These are phyloP conservation scores for Nephrotoma guestfalica DNA, from an alignment of 2,888 invertebrate species.

Conservation along the genomic window DNA sequence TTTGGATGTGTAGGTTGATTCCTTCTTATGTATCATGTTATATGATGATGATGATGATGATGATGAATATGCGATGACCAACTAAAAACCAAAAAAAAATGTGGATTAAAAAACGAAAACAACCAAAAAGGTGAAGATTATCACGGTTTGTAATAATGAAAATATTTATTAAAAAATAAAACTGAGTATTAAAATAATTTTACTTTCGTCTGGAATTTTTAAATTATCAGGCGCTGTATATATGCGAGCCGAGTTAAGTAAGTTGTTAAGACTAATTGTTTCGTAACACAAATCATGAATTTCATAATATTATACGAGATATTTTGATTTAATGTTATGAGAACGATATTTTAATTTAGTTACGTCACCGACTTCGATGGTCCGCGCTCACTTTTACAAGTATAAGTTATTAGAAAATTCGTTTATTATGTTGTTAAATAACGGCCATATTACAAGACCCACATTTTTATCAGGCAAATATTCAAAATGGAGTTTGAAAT, in stretches of 20 bases:
- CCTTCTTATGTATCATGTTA: neutral
- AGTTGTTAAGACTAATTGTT: neutral
- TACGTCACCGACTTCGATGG: too few relatives aligned
- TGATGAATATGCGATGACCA: neutral
- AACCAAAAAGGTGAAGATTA: neutral
- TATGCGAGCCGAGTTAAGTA: neutral
- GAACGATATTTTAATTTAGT: neutral
- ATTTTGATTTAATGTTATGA: neutral
- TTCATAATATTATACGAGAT: neutral
- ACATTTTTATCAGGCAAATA: neutral
- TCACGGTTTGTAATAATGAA: neutral
- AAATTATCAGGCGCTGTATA: neutral
- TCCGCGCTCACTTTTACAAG: too few relatives aligned
- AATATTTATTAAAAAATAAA: neutral
- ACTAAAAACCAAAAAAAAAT: neutral
- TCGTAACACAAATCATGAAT: neutral
- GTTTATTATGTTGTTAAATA: neutral
- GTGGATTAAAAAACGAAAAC: neutral
- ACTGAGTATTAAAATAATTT: neutral
- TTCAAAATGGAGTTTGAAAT: neutral
- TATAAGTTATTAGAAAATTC: too few relatives aligned
- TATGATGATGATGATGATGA: neutral
- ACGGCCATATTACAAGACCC: neutral
- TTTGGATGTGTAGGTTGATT: neutral
- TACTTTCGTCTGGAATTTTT: neutral